These are phyloP conservation scores for Rambutsinella grinnellia DNA, from an alignment of 2,888 invertebrate genomes.

Conservation along the genomic window DNA sequence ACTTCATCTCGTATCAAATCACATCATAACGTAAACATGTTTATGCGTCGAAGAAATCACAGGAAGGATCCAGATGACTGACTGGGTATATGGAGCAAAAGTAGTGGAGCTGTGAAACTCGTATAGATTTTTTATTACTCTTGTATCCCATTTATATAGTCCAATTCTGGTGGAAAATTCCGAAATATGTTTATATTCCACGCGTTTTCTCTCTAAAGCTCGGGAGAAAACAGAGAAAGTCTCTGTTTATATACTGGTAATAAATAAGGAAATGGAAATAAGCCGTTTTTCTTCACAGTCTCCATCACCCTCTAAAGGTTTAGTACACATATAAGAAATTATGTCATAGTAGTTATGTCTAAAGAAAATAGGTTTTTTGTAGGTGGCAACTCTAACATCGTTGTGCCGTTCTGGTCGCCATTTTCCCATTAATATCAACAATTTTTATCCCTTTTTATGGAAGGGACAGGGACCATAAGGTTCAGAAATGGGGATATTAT, in stretches of 20 bases:
- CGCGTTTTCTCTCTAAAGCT: too few relatives aligned
- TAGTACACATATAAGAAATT: background rate
- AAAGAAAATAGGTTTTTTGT: too few relatives aligned
- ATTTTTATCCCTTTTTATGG: constrained; percentile 13
- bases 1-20: background rate
- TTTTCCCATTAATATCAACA: background rate
- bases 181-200: too few relatives aligned
- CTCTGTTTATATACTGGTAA: background rate
- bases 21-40: background rate
- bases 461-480: background rate
- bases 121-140: background rate
- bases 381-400: background rate
- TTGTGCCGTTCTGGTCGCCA: background rate
- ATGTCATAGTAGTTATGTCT: background rate
- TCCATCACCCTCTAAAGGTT: background rate
- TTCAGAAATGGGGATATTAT: background rate
- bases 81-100: background rate
- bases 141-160: background rate
- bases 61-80: background rate
- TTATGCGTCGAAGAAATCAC: background rate
- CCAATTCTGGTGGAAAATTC: too few relatives aligned
- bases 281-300: background rate
- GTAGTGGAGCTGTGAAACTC: background rate
- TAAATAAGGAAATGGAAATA: background rate
- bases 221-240: too few relatives aligned